phyloP scores from a whole-genome alignment of 2,888 invertebrate genomes.

The Mayetiola destructor region DNA sequence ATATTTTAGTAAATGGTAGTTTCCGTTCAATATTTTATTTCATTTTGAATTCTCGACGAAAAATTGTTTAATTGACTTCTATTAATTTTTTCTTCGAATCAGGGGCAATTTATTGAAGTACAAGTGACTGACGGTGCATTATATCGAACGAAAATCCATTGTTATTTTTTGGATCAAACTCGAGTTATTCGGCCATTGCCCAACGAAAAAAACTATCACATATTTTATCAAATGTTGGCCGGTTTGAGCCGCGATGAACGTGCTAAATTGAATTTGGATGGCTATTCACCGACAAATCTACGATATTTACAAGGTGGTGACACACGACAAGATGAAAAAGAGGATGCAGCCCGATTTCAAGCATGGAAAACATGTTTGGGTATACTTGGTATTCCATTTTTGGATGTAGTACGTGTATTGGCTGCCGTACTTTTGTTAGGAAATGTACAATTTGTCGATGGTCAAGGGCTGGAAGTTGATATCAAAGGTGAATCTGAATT shows the following conservation, averaged over 20 bases:
- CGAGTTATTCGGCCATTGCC: slow-evolving; percentile 73
- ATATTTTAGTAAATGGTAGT: slow-evolving; percentile 6
- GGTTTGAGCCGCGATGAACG: slow-evolving; percentile 76
- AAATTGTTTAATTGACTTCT: slow-evolving; percentile 1
- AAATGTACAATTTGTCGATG: slow-evolving; percentile 79
- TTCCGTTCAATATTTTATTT: slow-evolving; percentile 11
- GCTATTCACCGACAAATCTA: slow-evolving; percentile 66
- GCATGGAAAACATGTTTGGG: slow-evolving; percentile 86
- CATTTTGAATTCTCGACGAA: slow-evolving; percentile 12
- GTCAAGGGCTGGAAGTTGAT: slow-evolving; percentile 59
- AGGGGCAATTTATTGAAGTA: slow-evolving; percentile 93
- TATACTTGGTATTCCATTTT: slow-evolving; percentile 81
- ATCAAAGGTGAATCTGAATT: slow-evolving; percentile 70
- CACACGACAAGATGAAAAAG: slow-evolving; percentile 52
- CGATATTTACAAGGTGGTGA: slow-evolving; percentile 67
- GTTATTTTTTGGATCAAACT: slow-evolving; percentile 88
- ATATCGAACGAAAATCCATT: slow-evolving; percentile 90
- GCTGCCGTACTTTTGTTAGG: slow-evolving; percentile 83
- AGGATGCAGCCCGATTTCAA: slow-evolving; percentile 65
- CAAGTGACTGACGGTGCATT: slow-evolving; percentile 90
- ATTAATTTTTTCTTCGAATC: slow-evolving; percentile 23
- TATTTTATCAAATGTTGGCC: slow-evolving; percentile 90
- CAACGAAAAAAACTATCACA: slow-evolving; percentile 89
- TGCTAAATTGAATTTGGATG: slow-evolving; percentile 73
- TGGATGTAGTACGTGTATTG: slow-evolving; percentile 83